Conservation (phyloP, 2,888 invertebrate genomes). For the Lathronympha strigana region DNA sequence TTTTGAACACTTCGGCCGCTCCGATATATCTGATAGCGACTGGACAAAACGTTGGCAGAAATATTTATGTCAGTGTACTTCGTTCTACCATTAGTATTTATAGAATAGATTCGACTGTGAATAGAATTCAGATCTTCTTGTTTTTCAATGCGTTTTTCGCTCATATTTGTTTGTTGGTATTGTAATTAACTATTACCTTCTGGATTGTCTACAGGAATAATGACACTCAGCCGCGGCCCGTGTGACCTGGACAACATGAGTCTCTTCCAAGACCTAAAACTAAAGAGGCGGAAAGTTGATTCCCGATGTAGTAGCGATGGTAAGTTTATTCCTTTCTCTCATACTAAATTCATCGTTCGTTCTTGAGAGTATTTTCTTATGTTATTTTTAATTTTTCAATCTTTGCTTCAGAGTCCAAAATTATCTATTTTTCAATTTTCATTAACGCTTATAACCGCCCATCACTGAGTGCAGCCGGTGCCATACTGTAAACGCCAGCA, state of each 20-base stretch:
- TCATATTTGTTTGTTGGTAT: neutral
- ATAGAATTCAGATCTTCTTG: neutral
- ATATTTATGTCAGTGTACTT: too few relatives aligned
- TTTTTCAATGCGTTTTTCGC: neutral
- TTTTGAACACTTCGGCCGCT: too few relatives aligned
- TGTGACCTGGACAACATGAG: slow-evolving; percentile 99
- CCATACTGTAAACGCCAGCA: too few relatives aligned
- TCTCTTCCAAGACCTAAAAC: slow-evolving; percentile 99
- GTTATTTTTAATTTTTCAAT: slow-evolving; percentile 4
- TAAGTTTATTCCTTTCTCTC: too few relatives aligned
- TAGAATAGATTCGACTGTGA: too few relatives aligned
- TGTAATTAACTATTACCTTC: slow-evolving; percentile 34
- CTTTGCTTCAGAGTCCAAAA: too few relatives aligned
- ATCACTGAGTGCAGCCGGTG: too few relatives aligned
- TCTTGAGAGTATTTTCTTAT: neutral
- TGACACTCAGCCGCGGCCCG: slow-evolving; percentile 98
- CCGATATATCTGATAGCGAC: too few relatives aligned
- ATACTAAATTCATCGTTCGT: too few relatives aligned
- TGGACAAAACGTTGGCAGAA: too few relatives aligned
- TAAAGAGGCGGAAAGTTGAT: slow-evolving; percentile 98
- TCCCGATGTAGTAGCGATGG: slow-evolving; percentile 98
- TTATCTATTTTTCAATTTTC: slow-evolving; percentile 3
- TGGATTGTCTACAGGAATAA: slow-evolving; percentile 90
- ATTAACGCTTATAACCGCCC: too few relatives aligned
- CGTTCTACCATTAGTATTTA: too few relatives aligned